Evolutionary conservation across 2,113 vertebrate genomes (phyloP), one percentile per base, ranked within the genome.

Genomic region (Nannospalax galili): DNA sequence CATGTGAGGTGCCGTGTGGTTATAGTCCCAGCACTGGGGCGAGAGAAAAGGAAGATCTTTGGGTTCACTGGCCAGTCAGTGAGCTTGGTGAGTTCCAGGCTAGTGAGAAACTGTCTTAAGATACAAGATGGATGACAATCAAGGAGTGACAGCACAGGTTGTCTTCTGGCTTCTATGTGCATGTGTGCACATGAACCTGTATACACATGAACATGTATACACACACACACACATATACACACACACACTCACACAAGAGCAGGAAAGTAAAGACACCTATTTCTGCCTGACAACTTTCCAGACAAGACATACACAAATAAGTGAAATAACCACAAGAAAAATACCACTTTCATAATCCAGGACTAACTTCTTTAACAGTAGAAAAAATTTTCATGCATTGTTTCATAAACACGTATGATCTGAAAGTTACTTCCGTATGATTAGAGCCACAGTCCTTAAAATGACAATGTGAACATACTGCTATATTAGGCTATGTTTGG

Each of bases 291-390:
- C 20, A 62, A 60, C 24, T 72, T 90, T 85, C 93, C 42, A 85
- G 77, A 81, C 4, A 82, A 93, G 79, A 88, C 42, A 85, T 35
- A 40, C 30, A 52, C 73, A 90, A 78, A 45, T 93, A 92, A 84
- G 77, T 81, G 35, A 87, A 75, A 94, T n/a, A 89, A 89, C 17
- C 4, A 67, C 48, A 73, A 64, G n/a, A 92, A 70, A 74, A 91
- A 80, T n/a, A 26, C 62, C 42, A 32, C 35, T 93, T 82, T 77
- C 48, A 72, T 70, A 75, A 45, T 94, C n/a, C 77, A 93, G 69
- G 24, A 40, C 17, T 48, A 69, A 90, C 64, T 77, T 40, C 4
- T 75, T 5, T 88, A 7, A 45, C 72, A n/a, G n/a, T 48, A 72
- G 7, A 81, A 84, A 93, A 91, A 32, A 0, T 1, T 5, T 22